Conservation (phyloP, 2,113 vertebrate genomes). For the Dicrurus megarhynchus region DNA sequence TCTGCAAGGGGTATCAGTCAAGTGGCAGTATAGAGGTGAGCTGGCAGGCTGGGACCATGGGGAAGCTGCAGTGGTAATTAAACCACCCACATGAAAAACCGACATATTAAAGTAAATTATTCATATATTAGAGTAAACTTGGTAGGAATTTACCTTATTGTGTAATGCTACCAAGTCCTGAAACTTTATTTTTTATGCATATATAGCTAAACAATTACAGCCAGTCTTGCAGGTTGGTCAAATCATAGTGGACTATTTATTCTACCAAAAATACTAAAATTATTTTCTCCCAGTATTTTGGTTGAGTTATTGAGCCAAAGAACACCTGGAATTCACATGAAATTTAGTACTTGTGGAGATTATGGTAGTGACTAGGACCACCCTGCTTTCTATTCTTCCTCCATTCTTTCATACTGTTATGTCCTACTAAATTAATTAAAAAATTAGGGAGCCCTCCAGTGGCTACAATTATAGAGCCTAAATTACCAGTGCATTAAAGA, state of each 20-base stretch:
- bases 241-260: background rate
- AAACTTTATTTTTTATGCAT: background rate
- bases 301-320: background rate
- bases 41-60: background rate
- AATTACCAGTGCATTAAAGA: background rate
- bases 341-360: background rate
- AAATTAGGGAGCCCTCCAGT: conserved; percentile 54
- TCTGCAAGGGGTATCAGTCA: background rate
- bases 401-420: background rate
- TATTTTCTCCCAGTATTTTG: background rate
- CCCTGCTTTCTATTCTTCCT: background rate
- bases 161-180: background rate
- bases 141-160: background rate
- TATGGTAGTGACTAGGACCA: background rate
- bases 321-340: background rate
- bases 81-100: background rate
- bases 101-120: background rate
- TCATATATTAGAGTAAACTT: background rate
- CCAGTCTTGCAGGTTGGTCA: background rate
- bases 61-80: background rate
- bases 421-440: conserved; percentile 1
- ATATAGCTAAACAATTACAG: background rate
- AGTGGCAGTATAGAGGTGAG: background rate
- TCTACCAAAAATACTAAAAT: background rate
- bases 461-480: background rate